phyloP scores from a whole-genome alignment of 2,797 vertebrate species.

The Amniataba percoides region DNA sequence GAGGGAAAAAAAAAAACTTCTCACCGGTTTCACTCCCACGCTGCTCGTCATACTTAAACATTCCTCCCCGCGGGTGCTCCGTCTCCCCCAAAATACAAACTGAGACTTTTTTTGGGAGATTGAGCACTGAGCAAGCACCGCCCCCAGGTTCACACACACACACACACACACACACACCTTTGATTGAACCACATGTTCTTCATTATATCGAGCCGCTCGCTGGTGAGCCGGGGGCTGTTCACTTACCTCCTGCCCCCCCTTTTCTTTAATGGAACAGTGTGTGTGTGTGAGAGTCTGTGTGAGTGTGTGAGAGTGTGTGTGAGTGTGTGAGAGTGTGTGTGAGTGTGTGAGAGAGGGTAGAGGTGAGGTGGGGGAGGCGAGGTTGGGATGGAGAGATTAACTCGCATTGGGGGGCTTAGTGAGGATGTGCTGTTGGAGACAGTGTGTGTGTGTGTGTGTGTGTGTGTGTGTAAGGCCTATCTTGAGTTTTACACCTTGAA shows the following conservation, averaged over 20 bases:
- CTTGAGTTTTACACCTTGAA: constrained; percentile 7
- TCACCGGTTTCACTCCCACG: constrained; percentile 63
- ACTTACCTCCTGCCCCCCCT: constrained; percentile 48
- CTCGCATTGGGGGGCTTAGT: constrained; percentile 30
- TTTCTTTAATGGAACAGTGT: constrained; percentile 56
- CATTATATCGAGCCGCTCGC: constrained; percentile 68
- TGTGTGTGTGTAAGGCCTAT: constrained; percentile 9
- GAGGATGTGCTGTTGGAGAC: constrained; percentile 38
- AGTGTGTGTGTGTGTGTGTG: constrained; percentile 1
- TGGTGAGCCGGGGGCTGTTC: constrained; percentile 63
- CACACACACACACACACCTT: constrained; percentile 31
- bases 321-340: constrained; percentile 6
- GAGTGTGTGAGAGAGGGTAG: constrained; percentile 1
- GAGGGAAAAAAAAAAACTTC: constrained; percentile 26
- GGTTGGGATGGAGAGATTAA: constrained; percentile 24
- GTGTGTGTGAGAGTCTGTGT: constrained; percentile 9
- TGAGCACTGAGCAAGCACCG: constrained; percentile 52
- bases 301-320: not conserved
- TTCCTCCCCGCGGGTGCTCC: constrained; percentile 40
- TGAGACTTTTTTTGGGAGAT: constrained; percentile 54
- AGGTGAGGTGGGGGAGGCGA: not conserved
- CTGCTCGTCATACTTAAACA: constrained; percentile 63
- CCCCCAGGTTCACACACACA: constrained; percentile 34
- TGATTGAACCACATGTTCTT: constrained; percentile 73
- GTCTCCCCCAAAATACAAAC: constrained; percentile 49